Evolutionary conservation across 2,113 vertebrate species (phyloP), one percentile per base, ranked within the genome.

Genomic region (Phaethon lepturus): DNA sequence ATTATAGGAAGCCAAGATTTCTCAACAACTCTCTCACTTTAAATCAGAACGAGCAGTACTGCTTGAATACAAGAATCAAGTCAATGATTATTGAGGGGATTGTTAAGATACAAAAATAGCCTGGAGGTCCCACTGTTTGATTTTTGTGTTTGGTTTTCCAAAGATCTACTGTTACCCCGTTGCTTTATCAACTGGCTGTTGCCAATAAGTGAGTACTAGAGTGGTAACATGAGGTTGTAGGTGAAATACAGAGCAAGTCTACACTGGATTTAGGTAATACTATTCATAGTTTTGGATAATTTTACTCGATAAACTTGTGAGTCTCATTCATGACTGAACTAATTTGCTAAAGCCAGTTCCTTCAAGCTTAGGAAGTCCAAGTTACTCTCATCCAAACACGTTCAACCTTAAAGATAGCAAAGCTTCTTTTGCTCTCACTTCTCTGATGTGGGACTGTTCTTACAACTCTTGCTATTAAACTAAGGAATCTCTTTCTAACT

Each of bases 1-100:
- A 69, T 40, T 77, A 88, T 42, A 87, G 97, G 95, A 97, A 97
- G 81, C 63, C 11, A 67, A 31, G 29, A 73, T 17, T 40, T 38
- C 42, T 42, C 67, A 20, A 15, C 28, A 59, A 23, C 17, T 55
- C 8, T 62, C 22, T 40, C 40, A 33, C 33, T 53, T 49, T 26
- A 29, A 55, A 76, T 29, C 7, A 23, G 38, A 25, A 20, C 14
- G 33, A 58, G 45, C 18, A 26, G 10, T 26, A 5, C 58, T 55
- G 19, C 19, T 35, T 66, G 59, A 52, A 49, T 58, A n/a, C 45
- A 50, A 13, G n/a, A 23, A 53, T 40, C 28, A 14, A 69, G 26
- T 31, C 17, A 18, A 23, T 35, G 22, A 42, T 38, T 38, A 38
- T 38, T 38, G 38, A 38, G 38, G 68, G 17, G 29, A 52, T 13